Evolutionary conservation across 2,113 vertebrate species (phyloP).

Genomic region (Oxyura jamaicensis): DNA sequence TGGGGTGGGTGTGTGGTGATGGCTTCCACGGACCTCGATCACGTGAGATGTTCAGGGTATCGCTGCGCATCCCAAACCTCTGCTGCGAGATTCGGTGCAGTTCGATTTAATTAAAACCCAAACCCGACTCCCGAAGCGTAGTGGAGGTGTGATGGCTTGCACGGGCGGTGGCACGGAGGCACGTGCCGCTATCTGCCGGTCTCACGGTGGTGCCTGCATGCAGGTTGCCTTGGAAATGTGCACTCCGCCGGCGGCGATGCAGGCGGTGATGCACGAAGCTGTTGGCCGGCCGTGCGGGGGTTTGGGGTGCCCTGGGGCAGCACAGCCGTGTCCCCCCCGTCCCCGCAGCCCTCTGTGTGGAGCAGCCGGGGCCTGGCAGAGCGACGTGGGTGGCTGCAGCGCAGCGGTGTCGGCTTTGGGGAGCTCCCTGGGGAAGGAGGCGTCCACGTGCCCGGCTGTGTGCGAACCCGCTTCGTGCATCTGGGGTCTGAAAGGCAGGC

Average conservation of each 20-base stretch:
- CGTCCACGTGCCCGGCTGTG: background rate
- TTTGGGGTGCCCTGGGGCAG: background rate
- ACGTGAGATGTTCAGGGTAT: background rate
- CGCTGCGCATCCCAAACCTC: fast-evolving
- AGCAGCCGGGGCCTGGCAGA: background rate
- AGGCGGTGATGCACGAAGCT: fast-evolving
- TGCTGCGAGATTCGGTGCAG: background rate
- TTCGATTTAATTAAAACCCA: background rate
- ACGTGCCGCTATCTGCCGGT: background rate
- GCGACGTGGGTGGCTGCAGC: fast-evolving
- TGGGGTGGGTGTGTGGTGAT: fast-evolving
- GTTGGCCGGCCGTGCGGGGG: background rate
- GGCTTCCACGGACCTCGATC: background rate
- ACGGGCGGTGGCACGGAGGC: background rate
- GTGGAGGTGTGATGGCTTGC: background rate
- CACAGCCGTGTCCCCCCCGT: no score
- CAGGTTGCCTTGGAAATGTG: background rate
- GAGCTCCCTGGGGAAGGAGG: background rate
- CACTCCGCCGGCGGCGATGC: fast-evolving
- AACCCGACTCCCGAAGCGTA: fast-evolving
- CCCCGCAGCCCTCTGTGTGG: background rate
- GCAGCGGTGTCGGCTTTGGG: background rate
- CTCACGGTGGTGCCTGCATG: background rate
- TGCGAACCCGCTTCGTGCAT: background rate
- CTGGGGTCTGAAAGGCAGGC: background rate